Evolutionary conservation across 2,113 vertebrate species (phyloP).

Genomic region (Ammodytes marinus): DNA sequence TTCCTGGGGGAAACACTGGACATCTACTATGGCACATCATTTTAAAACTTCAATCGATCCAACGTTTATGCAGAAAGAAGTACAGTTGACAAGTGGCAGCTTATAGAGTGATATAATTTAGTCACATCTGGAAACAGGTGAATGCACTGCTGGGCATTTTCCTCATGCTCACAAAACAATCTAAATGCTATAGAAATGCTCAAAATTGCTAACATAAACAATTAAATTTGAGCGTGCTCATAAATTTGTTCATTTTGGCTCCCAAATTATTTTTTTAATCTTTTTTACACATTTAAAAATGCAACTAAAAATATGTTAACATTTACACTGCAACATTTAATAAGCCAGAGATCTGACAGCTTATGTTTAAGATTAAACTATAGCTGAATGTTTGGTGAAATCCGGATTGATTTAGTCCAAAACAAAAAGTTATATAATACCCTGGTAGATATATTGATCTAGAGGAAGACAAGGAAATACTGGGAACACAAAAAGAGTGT

Average conservation of each 20-base stretch:
- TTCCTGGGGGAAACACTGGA: too few relatives aligned
- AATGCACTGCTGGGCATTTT: constrained; percentile 44
- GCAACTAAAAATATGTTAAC: constrained; percentile 9
- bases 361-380: constrained; percentile 43
- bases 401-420: constrained; percentile 23
- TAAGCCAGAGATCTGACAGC: constrained; percentile 21
- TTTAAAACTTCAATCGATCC: neutral
- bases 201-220: constrained; percentile 12
- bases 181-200: neutral
- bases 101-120: neutral
- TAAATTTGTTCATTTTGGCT: neutral
- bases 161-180: constrained; percentile 11
- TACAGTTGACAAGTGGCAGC: constrained; percentile 4
- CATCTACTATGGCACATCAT: neutral
- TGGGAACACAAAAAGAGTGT: neutral
- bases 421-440: constrained; percentile 1
- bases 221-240: neutral
- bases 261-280: neutral
- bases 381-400: constrained; percentile 39
- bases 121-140: constrained; percentile 33
- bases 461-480: constrained; percentile 6
- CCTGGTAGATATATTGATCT: constrained; percentile 2
- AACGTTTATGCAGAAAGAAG: neutral
- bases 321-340: constrained; percentile 9
- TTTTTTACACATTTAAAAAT: constrained; percentile 22